phyloP scores from a whole-genome alignment of 64 coral and sea anemone genomes.

The Cladopsammia gracilis region DNA sequence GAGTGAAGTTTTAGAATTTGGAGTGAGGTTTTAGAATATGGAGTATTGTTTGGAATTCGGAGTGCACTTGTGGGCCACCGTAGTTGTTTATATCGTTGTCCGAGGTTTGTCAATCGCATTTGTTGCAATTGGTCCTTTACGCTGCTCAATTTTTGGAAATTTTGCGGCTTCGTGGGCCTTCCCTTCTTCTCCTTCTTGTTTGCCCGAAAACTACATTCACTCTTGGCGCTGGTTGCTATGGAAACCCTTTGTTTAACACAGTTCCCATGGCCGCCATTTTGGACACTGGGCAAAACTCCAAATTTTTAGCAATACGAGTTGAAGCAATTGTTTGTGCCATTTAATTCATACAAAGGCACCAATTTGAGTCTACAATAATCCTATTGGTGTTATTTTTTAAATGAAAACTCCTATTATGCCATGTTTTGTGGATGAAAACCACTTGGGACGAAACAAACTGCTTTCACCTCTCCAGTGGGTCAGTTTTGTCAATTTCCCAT shows the following conservation, averaged over 20 bases:
- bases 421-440: neutral
- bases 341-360: neutral
- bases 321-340: neutral
- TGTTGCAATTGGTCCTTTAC: slow-evolving; percentile 13
- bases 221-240: slow-evolving; percentile 43
- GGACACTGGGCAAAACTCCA: neutral
- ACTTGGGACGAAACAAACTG: neutral
- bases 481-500: neutral
- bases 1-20: too few species aligned
- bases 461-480: neutral
- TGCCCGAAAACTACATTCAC: neutral
- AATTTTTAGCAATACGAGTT: neutral
- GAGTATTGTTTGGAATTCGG: too few species aligned
- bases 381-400: neutral
- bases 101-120: neutral
- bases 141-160: slow-evolving; percentile 59
- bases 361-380: neutral
- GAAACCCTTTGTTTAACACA: slow-evolving; percentile 61
- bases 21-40: too few species aligned
- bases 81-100: neutral
- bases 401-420: neutral
- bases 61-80: too few species aligned
- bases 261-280: slow-evolving; percentile 55
- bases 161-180: slow-evolving; percentile 53
- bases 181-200: slow-evolving; percentile 35